A percentile compares a stretch with the other conserved stretches of the same genome.
These are phyloP conservation scores for Verasper variegatus DNA, from an alignment of 2,113 vertebrate genomes.

Conservation along the genomic window DNA sequence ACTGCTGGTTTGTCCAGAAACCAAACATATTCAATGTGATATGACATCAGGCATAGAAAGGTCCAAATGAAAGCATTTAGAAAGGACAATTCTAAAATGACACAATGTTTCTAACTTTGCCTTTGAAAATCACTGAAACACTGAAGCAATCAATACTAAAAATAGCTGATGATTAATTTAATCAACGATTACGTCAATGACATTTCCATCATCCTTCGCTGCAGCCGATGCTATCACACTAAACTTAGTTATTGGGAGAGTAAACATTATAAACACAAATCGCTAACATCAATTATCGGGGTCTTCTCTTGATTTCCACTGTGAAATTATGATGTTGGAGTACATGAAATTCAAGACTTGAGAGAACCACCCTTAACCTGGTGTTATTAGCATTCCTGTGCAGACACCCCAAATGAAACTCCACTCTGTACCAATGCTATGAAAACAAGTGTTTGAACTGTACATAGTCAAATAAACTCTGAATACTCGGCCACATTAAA, in stretches of 20 bases:
- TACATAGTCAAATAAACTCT: background rate
- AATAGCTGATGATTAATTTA: no score
- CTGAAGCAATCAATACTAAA: no score
- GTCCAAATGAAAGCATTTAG: no score
- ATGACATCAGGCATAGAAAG: no score
- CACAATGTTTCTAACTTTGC: no score
- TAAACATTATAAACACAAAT: background rate
- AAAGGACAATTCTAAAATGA: no score
- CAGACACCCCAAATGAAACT: constrained; percentile 8
- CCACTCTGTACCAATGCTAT: background rate
- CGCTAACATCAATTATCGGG: background rate
- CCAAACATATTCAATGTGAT: no score
- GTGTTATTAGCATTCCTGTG: constrained; percentile 19
- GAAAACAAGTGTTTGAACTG: background rate
- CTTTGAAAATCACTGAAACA: no score
- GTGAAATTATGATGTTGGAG: constrained; percentile 27
- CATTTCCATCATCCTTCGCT: background rate
- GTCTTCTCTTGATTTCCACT: constrained; percentile 30
- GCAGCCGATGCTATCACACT: background rate
- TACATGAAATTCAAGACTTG: constrained; percentile 21
- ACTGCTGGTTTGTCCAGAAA: no score
- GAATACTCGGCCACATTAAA: background rate
- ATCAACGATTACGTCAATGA: no score
- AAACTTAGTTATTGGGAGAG: background rate
- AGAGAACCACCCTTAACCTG: constrained; percentile 9